Conservation (phyloP, 2,113 vertebrate species). For the Zosterops hypoxanthus region DNA sequence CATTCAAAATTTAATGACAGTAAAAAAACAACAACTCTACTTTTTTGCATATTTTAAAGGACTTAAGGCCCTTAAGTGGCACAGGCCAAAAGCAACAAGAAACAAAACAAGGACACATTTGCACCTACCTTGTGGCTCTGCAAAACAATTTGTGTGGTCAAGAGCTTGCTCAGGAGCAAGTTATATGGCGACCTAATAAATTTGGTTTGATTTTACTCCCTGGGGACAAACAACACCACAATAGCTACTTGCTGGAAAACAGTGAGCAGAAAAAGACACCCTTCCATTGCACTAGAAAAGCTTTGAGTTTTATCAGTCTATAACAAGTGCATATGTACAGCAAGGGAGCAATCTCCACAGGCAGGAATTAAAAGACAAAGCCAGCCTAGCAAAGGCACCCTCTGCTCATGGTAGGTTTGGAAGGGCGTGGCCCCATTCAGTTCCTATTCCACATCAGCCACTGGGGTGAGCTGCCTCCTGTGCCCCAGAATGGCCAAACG, state of each 20-base stretch:
- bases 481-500: fast-evolving
- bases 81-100: background rate
- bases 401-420: background rate
- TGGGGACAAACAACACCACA: background rate
- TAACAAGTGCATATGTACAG: background rate
- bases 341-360: background rate
- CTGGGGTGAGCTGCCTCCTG: background rate
- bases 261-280: background rate
- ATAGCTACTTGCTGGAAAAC: background rate
- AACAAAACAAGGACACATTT: background rate
- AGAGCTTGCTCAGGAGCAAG: background rate
- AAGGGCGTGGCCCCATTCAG: background rate
- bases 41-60: background rate
- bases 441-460: background rate
- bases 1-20: background rate
- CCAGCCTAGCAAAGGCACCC: background rate
- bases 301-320: background rate
- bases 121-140: background rate
- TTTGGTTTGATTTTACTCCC: background rate
- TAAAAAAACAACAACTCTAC: background rate
- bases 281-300: background rate
- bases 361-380: background rate
- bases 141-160: background rate
- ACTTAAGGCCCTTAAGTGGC: background rate
- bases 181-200: background rate